Evolutionary conservation across 2,113 vertebrate genomes (phyloP), one percentile per base, ranked within the genome.

Genomic region (Megatriorchis doriae): DNA sequence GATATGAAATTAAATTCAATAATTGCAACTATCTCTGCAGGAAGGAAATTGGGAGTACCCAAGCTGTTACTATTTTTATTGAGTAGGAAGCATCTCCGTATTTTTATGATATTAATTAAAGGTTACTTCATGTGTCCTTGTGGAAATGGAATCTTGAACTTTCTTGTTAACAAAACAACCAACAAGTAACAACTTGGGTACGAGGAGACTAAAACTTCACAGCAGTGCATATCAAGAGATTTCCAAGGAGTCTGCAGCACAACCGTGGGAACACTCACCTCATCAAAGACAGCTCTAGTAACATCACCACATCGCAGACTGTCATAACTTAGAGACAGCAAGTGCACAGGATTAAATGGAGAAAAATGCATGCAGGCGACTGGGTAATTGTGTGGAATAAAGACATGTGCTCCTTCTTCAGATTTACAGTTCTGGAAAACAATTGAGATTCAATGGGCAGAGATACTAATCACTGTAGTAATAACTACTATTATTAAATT

Each of bases 261-360:
- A 19, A 32, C 8, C 3, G 18, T 8, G 59, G 34, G 52, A 81
- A 92, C 32, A 73, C 93, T 98, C 91, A 99, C 99, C 95, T 99
- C 99, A 23, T 99, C 98, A 62, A 99, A 99, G 70, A 98, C 40
- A 1, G 98, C 97, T 48, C 93, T 98, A 45, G 98, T 98, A 27
- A 99, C 95, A 19, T 99, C 99, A 3, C 98, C 99, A 32, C 98
- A 98, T 52, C 99, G 98, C 45, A 99, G 45, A 1, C 95, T 97
- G 13, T 99, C 99, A 0, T 95, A 96, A 97, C 99, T 99, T n/a
- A 99, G 96, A 27, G 98, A 99, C 87, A 99, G 95, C 81, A 99
- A 63, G 19, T 99, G 98, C 17, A 98, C 95, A 3, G 99, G 97
- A 21, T 98, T 97, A 42, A 82, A 89, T 0, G 96, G 98, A 31